A percentile compares a stretch with the other conserved stretches of the same genome.
These are phyloP conservation scores for Odontocerum albicorne DNA, from an alignment of 2,888 invertebrate genomes.

Conservation along the genomic window DNA sequence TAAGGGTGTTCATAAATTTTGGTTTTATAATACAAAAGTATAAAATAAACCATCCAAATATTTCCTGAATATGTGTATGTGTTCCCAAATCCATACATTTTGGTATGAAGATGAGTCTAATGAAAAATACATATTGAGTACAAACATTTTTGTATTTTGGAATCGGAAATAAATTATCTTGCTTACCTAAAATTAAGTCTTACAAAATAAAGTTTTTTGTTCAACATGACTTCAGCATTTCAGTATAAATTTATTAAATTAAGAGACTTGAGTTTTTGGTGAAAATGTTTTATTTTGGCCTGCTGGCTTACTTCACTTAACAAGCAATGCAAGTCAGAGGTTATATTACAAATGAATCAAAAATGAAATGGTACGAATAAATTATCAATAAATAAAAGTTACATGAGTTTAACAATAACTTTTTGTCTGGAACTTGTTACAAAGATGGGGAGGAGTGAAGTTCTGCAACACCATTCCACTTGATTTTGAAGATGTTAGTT, in stretches of 20 bases:
- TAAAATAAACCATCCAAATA: constrained; percentile 16
- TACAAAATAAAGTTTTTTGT: too few species aligned
- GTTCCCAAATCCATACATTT: too few species aligned
- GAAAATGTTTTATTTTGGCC: constrained; percentile 34
- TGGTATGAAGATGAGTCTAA: too few species aligned
- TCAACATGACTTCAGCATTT: constrained; percentile 16
- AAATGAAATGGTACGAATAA: constrained; percentile 31
- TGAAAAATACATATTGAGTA: too few species aligned
- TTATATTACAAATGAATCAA: constrained; percentile 31
- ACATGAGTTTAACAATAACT: constrained; percentile 18
- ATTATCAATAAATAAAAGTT: constrained; percentile 33
- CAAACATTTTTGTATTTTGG: too few species aligned
- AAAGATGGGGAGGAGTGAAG: constrained; percentile 9
- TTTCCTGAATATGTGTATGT: too few species aligned
- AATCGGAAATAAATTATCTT: too few species aligned
- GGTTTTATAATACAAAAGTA: constrained; percentile 20
- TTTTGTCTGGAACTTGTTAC: constrained; percentile 24
- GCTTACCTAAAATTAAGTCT: too few species aligned
- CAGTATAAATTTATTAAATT: constrained; percentile 20
- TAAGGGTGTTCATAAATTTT: too few species aligned
- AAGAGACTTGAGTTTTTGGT: constrained; percentile 27
- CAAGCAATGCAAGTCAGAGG: constrained; percentile 20
- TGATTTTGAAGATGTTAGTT: constrained; percentile 1
- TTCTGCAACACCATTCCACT: constrained; percentile 16
- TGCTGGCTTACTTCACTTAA: constrained; percentile 19